Evolutionary conservation across 2,797 vertebrate genomes (phyloP).

Genomic region (Cryptoblepharus egeriae): DNA sequence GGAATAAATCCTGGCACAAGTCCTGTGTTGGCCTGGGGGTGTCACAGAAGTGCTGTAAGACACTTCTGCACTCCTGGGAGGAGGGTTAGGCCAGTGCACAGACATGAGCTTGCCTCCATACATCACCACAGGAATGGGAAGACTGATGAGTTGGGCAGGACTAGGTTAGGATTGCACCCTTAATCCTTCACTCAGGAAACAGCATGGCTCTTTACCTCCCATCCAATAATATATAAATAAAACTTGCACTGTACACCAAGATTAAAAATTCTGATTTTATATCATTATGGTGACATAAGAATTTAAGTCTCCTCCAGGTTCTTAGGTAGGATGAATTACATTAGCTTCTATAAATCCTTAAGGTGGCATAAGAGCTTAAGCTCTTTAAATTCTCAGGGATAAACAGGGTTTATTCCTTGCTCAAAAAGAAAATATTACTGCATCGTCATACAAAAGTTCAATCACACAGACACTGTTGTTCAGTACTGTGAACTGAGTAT

Average conservation of each 20-base stretch:
- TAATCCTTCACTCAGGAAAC: neutral
- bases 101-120: too few species aligned
- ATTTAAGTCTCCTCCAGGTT: conserved; percentile 63
- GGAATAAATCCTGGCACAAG: too few species aligned
- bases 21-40: too few species aligned
- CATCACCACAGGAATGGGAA: too few species aligned
- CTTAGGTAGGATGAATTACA: conserved; percentile 41
- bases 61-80: too few species aligned
- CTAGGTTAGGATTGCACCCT: too few species aligned
- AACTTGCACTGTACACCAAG: conserved; percentile 23
- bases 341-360: conserved; percentile 62
- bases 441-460: conserved; percentile 4
- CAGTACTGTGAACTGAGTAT: too few species aligned
- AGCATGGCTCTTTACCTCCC: neutral
- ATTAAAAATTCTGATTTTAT: neutral
- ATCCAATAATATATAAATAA: neutral
- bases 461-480: conserved; percentile 1
- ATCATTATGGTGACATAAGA: conserved; percentile 55
- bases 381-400: conserved; percentile 37
- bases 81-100: too few species aligned
- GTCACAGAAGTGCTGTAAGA: too few species aligned
- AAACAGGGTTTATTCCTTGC: neutral
- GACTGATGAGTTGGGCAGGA: too few species aligned
- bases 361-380: conserved; percentile 55
- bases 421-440: conserved; percentile 14